Base-by-base conservation (phyloP, 1,140 invertebrate genomes). In the Sweltsa coloradensis region DNA sequence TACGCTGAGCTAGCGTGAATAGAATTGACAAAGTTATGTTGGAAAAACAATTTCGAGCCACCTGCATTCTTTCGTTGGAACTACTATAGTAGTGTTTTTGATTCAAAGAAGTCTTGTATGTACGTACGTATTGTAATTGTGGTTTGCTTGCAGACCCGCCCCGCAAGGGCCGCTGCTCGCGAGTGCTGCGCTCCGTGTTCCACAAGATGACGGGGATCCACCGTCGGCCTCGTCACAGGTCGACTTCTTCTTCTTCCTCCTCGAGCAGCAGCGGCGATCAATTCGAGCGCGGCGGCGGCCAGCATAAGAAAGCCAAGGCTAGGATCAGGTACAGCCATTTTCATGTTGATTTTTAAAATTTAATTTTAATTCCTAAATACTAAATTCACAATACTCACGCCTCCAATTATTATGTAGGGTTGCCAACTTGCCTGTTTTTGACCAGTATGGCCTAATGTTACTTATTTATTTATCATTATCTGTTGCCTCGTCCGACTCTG, bases 241-340 rank as follows among this genome's bases (percentile, higher is more conserved):
- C 22, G 13, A 22, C 39, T 2, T 11, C 22, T 4, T 21, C 19
- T 3, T 24, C 26, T 41, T 23, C 43, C 43, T 34, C 26, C 39
- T 23, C 39, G n/a, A 39, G 34, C 41, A 50, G 62, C 25, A 51
- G 51, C 41, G 53, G 51, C 21, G 57, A 56, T 51, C 55, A 57
- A 37, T 41, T 45, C 16, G 40, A 50, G 5, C 55, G 51, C 49
- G 56, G 57, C 34, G 24, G 55, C 3, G 51, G 52, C 29, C 53
- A 55, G 39, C 24, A 40, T 19, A 41, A 40, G 9, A 25, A 26
- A 19, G 22, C 11, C 5, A 47, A 47, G 36, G 25, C 21, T 26
- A 18, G 46, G 6, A 47, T 41, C 18, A 47, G 46, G 46, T 47
- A 23, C 19, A 54, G 9, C 26, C 39, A 16, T 43, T n/a, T n/a